These are phyloP conservation scores for Peribatodes rhomboidaria DNA, from an alignment of 2,888 invertebrate genomes.

Conservation along the genomic window DNA sequence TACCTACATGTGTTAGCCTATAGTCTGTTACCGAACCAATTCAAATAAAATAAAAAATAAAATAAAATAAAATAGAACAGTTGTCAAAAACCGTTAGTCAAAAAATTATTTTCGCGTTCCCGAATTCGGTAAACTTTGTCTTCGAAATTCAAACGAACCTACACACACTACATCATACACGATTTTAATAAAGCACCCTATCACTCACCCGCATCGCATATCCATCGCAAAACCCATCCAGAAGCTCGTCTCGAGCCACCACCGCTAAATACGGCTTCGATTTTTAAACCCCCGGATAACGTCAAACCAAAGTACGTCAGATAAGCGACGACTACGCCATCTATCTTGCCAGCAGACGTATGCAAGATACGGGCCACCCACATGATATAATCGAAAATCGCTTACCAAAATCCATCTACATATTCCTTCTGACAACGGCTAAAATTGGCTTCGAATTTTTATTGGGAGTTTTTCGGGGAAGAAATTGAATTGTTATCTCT, in stretches of 20 bases:
- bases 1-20: too few relatives aligned
- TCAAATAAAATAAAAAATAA: too few relatives aligned
- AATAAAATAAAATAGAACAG: too few relatives aligned
- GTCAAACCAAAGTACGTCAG: slow-evolving; percentile 63
- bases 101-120: too few relatives aligned
- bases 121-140: too few relatives aligned
- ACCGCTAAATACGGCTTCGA: slow-evolving; percentile 57
- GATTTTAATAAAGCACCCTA: slow-evolving; percentile 1
- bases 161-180: too few relatives aligned
- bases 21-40: too few relatives aligned
- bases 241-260: slow-evolving; percentile 45
- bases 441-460: slow-evolving; percentile 65
- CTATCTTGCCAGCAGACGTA: slow-evolving; percentile 76
- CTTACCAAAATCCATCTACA: slow-evolving; percentile 70
- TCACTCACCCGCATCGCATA: slow-evolving; percentile 7
- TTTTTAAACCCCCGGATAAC: slow-evolving; percentile 64
- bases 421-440: slow-evolving; percentile 63
- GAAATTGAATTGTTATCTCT: slow-evolving; percentile 52
- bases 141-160: too few relatives aligned
- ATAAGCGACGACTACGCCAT: slow-evolving; percentile 72
- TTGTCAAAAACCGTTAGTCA: too few relatives aligned
- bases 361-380: slow-evolving; percentile 67
- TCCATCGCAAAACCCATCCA: slow-evolving; percentile 21
- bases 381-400: slow-evolving; percentile 73
- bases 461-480: slow-evolving; percentile 60